Evolutionary conservation across 2,113 vertebrate species (phyloP).

Genomic region (Delphinapterus leucas): DNA sequence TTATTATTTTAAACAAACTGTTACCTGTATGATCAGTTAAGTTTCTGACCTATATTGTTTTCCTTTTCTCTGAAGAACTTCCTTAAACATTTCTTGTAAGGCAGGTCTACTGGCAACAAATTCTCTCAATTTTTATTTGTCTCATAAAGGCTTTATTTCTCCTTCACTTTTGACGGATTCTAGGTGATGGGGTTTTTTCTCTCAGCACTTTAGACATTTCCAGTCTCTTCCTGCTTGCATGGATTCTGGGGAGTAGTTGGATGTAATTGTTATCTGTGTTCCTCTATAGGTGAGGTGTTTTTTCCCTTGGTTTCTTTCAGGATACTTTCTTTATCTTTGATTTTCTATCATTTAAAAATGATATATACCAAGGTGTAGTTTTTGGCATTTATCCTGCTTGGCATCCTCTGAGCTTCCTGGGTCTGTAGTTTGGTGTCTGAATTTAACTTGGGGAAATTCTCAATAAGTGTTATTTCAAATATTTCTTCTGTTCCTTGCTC

Average conservation of each 20-base stretch:
- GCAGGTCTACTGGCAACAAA: not conserved
- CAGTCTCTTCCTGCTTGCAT: not conserved
- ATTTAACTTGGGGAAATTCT: not conserved
- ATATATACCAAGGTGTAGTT: no score
- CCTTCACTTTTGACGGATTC: not conserved
- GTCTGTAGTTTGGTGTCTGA: not conserved
- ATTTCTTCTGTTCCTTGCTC: not conserved
- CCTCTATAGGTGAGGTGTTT: not conserved
- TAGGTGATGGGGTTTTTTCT: no score
- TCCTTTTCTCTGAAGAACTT: not conserved
- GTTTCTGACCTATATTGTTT: not conserved
- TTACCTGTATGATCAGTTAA: not conserved
- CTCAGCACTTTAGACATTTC: accelerated
- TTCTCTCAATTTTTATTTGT: not conserved
- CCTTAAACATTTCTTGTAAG: not conserved
- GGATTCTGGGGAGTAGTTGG: not conserved
- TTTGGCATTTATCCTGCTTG: not conserved
- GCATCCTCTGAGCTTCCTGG: not conserved
- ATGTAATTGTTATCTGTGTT: no score
- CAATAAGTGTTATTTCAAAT: not conserved
- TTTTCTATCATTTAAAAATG: not conserved
- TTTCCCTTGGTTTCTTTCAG: not conserved
- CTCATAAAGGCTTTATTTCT: no score
- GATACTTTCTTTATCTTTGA: not conserved
- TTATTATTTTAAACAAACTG: not conserved